Conservation (phyloP, 92 coral and sea anemone species). For the Bergia sp. region DNA sequence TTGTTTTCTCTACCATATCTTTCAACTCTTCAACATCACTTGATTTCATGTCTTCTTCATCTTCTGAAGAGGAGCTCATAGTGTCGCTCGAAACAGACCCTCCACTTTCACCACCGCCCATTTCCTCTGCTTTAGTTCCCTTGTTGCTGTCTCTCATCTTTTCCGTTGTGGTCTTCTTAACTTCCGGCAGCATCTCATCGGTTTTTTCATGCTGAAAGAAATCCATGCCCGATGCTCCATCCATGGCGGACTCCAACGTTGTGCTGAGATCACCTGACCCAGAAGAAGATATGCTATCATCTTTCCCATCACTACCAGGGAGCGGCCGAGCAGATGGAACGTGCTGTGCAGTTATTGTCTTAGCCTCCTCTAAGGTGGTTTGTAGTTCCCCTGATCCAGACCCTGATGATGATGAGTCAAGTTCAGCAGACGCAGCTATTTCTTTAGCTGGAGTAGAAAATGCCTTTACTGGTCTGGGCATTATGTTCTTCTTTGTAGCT, state of each 20-base stretch:
- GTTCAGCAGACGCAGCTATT: background rate
- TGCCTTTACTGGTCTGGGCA: conserved; percentile 19
- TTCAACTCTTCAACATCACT: background rate
- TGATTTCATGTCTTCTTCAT: conserved; percentile 16
- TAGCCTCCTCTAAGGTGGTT: background rate
- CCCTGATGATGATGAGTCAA: conserved; percentile 52
- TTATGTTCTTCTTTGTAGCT: conserved; percentile 26
- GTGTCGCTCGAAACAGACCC: background rate
- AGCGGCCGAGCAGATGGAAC: conserved; percentile 48
- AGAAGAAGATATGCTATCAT: conserved; percentile 60
- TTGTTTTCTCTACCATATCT: conserved; percentile 3
- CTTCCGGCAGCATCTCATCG: conserved; percentile 62
- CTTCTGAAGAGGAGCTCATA: conserved; percentile 25
- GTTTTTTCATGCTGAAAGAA: conserved; percentile 57
- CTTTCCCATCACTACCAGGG: conserved; percentile 72
- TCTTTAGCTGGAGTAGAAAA: background rate
- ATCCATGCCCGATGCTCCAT: conserved; percentile 57
- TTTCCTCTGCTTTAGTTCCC: background rate
- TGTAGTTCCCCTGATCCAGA: conserved; percentile 63
- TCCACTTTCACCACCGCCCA: conserved; percentile 32
- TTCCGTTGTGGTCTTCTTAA: conserved; percentile 40
- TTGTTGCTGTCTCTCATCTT: conserved; percentile 1
- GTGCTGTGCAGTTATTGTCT: conserved; percentile 27
- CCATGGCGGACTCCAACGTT: conserved; percentile 36
- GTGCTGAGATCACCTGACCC: conserved; percentile 73